phyloP scores from a whole-genome alignment of 2,113 vertebrate species.

The Burhinus oedicnemus region DNA sequence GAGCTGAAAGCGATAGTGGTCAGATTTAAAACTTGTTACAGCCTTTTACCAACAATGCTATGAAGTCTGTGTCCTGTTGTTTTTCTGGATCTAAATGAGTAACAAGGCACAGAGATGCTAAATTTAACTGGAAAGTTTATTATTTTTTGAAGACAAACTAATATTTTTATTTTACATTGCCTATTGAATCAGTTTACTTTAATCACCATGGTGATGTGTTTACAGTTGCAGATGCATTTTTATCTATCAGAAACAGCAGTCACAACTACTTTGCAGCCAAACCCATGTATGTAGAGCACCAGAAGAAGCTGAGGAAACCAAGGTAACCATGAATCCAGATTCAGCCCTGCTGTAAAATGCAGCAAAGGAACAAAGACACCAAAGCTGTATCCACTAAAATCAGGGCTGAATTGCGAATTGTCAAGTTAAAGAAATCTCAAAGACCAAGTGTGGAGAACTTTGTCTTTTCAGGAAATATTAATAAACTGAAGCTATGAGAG shows the following conservation, averaged over 20 bases:
- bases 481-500: not conserved
- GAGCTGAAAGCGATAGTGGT: not conserved
- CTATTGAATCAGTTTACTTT: not conserved
- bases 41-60: not conserved
- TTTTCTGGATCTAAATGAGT: not conserved
- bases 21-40: not conserved
- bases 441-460: not conserved
- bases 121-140: not conserved
- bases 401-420: not conserved
- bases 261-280: not conserved
- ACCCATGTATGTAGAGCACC: not conserved
- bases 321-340: not conserved
- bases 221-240: not conserved
- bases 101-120: not conserved
- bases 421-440: not conserved
- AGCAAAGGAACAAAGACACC: not conserved
- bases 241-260: not conserved
- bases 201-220: not conserved
- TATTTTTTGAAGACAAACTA: not conserved
- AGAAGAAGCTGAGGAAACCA: conserved; percentile 4
- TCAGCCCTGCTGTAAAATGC: not conserved
- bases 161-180: not conserved
- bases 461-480: not conserved
- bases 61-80: not conserved
- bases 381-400: not conserved